Conservation (phyloP, 2,888 invertebrate species). For the Habrosyne pyritoides region DNA sequence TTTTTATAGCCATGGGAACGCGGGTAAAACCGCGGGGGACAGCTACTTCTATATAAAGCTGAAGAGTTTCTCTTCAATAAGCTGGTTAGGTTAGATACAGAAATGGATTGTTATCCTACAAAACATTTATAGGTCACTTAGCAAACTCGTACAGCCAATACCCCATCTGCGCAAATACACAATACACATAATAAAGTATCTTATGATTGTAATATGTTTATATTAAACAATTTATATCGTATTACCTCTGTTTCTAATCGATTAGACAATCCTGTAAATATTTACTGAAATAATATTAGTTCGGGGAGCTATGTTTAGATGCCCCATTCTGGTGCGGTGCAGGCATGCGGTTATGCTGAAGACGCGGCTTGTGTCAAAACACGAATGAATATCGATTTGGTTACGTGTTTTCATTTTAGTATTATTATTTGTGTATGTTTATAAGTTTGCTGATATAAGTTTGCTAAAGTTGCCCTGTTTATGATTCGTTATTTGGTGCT, state of each 20-base stretch:
- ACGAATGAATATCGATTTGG: not conserved
- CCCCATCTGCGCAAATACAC: conserved; percentile 31
- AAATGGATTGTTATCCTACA: not conserved
- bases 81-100: no score
- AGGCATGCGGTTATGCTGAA: not conserved
- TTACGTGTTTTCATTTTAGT: not conserved
- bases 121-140: conserved; percentile 17
- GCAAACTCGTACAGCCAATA: conserved; percentile 10
- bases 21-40: no score
- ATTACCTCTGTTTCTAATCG: conserved; percentile 34
- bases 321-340: not conserved
- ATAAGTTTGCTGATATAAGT: no score
- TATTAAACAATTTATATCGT: conserved; percentile 21
- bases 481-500: no score
- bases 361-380: not conserved
- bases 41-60: no score
- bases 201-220: conserved; percentile 34
- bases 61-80: no score
- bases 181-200: conserved; percentile 24
- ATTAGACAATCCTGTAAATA: conserved; percentile 28
- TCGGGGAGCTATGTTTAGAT: not conserved
- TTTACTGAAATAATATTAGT: conserved; percentile 14
- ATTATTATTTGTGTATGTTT: not conserved
- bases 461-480: no score
- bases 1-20: no score